Percentiles rank a stretch among this genome's conserved stretches.
phyloP scores from a whole-genome alignment of 2,113 vertebrate species.

The Takifugu flavidus region DNA sequence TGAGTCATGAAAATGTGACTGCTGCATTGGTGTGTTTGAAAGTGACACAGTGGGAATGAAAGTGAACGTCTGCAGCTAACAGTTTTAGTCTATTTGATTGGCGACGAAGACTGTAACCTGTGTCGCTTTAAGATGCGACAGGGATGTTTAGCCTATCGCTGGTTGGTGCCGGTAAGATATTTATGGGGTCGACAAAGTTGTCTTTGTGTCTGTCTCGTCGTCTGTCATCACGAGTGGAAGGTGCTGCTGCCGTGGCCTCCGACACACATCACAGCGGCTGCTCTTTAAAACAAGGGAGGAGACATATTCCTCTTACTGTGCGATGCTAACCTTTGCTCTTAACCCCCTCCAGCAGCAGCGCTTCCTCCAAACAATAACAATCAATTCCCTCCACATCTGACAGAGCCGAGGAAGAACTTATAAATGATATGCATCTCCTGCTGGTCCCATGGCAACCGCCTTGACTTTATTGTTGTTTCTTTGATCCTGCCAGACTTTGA shows the following conservation, averaged over 20 bases:
- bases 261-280: constrained; percentile 60
- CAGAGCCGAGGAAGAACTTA: constrained; percentile 68
- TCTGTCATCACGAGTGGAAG: constrained; percentile 52
- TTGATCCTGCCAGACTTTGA: constrained; percentile 81
- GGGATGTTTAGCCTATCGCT: constrained; percentile 66
- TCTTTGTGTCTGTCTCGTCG: constrained; percentile 58
- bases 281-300: constrained; percentile 57
- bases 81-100: constrained; percentile 61
- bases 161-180: constrained; percentile 50
- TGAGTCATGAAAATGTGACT: too few species aligned
- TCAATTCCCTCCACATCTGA: constrained; percentile 74
- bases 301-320: constrained; percentile 59
- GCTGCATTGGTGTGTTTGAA: constrained; percentile 19
- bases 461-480: constrained; percentile 80
- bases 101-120: constrained; percentile 39
- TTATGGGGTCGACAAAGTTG: constrained; percentile 62
- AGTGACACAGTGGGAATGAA: constrained; percentile 30
- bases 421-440: constrained; percentile 81
- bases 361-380: constrained; percentile 76
- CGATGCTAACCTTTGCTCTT: constrained; percentile 64
- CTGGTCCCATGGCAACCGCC: constrained; percentile 79
- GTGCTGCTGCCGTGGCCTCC: constrained; percentile 39
- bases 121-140: constrained; percentile 56
- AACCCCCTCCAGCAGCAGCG: constrained; percentile 62
- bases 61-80: constrained; percentile 53